Base-by-base conservation (phyloP, 2,888 invertebrate species). In the Latrodectus elegans region DNA sequence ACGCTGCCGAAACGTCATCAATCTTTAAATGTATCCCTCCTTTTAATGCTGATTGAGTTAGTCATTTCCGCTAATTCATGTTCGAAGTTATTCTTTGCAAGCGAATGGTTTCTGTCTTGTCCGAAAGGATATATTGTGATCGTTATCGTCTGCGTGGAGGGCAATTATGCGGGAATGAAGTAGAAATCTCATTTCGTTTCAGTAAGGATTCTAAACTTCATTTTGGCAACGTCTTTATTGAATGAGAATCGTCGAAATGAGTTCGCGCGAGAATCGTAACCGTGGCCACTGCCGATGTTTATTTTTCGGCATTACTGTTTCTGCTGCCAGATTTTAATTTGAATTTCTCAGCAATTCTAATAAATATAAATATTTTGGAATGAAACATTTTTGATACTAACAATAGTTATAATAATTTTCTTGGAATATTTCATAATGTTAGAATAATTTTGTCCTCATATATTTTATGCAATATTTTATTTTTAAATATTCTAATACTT, bases 121-220 rank as follows among this genome's bases (percentile, higher is more conserved):
- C 60, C n/a, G 60, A 11, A 6, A 60, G 64, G 65, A 73, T 64
- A n/a, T 52, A 65, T 80, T 80, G 72, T 64, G 60, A 51, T 80
- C 72, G 80, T 51, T 80, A 73, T 72, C 72, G 49, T 55, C 60
- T 22, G 80, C 60, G 15, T 71, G 79, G 71, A 79, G 60, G 51
- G 79, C 79, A 79, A 79, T 79, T 71, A 71, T 38, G 38, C 38
- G 38, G 6, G 38, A 60, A 15, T 60, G n/a, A 60, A n/a, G 14
- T 12, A 12, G 60, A n/a, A 60, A 60, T 15, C 60, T 60, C 60
- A 60, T 60, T 60, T 60, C 60, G 60, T 11, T 60, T n/a, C n/a
- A 60, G 38, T 38, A 1, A 38, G 38, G 38, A 38, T 38, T 38
- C n/a, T 12, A 60, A n/a, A 60, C 6, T 60, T 60, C 60, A n/a